Percentiles rank a stretch among this genome's conserved stretches.
phyloP scores from a whole-genome alignment of 2,113 vertebrate genomes.

The Otolemur garnettii region DNA sequence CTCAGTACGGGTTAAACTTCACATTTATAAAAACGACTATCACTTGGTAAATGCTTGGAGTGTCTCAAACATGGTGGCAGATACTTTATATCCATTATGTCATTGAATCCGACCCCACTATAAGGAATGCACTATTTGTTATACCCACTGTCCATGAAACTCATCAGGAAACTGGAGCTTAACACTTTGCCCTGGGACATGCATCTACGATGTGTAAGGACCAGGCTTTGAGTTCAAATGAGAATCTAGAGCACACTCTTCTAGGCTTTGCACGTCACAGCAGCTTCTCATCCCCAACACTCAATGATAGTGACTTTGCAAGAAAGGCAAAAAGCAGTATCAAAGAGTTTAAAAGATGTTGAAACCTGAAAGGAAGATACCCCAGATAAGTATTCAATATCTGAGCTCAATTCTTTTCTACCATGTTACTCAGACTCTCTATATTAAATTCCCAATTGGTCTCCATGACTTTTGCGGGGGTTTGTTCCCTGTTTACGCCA shows the following conservation, averaged over 20 bases:
- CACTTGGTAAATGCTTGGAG: not conserved
- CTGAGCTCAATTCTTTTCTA: slow-evolving; percentile 17
- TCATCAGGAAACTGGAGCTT: not conserved
- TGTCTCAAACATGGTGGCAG: not conserved
- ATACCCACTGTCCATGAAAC: not conserved
- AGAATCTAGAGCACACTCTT: not conserved
- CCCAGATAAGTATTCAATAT: not conserved
- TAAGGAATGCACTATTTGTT: not conserved
- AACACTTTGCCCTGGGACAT: not conserved
- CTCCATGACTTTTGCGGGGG: not conserved
- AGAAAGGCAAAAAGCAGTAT: not conserved
- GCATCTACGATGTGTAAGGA: not conserved
- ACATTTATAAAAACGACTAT: not conserved
- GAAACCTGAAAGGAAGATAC: not conserved
- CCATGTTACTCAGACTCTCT: not conserved
- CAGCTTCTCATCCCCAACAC: not conserved
- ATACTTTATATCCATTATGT: not conserved
- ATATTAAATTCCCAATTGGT: not conserved
- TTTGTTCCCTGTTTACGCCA: not conserved
- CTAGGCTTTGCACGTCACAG: not conserved
- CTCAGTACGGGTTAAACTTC: not conserved
- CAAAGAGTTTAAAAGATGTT: not conserved
- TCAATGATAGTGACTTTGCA: not conserved
- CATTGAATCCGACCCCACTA: not conserved
- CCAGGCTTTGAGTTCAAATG: slow-evolving; percentile 10